Evolutionary conservation across 2,113 vertebrate species (phyloP).

Genomic region (Melanerpes formicivorus): DNA sequence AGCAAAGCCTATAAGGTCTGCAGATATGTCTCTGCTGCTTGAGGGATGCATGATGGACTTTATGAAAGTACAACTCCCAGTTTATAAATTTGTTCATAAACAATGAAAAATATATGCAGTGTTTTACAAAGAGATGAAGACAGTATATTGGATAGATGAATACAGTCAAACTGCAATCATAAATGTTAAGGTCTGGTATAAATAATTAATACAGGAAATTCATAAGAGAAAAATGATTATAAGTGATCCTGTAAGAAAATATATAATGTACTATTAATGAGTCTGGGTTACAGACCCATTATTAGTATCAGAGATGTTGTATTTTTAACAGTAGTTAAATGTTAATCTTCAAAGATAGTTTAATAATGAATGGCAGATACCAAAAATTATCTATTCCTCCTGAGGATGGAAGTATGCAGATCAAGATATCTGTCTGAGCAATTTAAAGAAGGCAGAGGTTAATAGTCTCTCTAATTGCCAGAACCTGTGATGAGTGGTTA

Average conservation of each 20-base stretch:
- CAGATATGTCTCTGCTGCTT: background rate
- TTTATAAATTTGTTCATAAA: background rate
- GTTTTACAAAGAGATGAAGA: background rate
- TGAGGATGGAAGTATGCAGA: background rate
- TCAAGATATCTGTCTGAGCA: background rate
- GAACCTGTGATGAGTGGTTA: constrained; percentile 23
- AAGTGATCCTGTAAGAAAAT: background rate
- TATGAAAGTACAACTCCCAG: background rate
- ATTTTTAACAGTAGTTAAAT: background rate
- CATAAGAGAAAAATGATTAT: background rate
- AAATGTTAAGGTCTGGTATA: background rate
- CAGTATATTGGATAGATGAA: background rate
- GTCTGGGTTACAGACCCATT: background rate
- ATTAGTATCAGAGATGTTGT: background rate
- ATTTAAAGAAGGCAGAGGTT: constrained; percentile 23
- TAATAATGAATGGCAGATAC: constrained; percentile 1
- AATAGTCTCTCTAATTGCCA: constrained; percentile 40
- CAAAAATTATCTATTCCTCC: background rate
- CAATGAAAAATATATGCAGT: too few species aligned
- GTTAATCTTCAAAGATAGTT: background rate
- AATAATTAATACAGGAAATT: constrained; percentile 18
- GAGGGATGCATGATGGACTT: background rate
- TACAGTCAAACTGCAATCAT: background rate
- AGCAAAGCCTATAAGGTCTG: background rate
- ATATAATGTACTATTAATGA: background rate